These are phyloP conservation scores for Ypsolopha sequella DNA, from an alignment of 2,888 invertebrate genomes.

Conservation along the genomic window DNA sequence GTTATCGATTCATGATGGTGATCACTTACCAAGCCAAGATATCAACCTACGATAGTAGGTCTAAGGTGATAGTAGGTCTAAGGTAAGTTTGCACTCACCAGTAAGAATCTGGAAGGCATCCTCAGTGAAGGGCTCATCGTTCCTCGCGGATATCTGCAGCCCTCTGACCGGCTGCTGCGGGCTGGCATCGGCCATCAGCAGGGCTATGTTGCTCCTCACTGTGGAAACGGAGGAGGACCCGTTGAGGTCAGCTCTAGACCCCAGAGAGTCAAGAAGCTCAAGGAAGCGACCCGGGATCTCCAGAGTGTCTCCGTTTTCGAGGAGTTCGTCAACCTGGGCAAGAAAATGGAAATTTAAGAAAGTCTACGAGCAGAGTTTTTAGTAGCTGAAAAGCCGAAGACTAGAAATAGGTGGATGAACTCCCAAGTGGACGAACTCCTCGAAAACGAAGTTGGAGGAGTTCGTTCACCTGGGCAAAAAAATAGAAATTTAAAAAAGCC, in stretches of 20 bases:
- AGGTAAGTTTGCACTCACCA: constrained; percentile 20
- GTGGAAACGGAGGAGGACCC: constrained; percentile 24
- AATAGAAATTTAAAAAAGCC: background rate
- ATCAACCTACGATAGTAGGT: too few relatives aligned
- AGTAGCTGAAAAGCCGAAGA: too few relatives aligned
- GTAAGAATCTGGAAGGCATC: constrained; percentile 40
- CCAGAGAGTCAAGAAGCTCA: constrained; percentile 42
- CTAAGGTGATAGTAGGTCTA: too few relatives aligned
- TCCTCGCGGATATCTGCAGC: constrained; percentile 33
- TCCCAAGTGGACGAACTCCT: too few relatives aligned
- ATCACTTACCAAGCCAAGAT: too few relatives aligned
- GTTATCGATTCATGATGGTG: too few relatives aligned
- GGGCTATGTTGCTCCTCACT: constrained; percentile 40
- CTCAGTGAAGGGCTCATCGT: constrained; percentile 27
- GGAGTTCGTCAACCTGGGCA: constrained; percentile 43
- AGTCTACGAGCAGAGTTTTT: too few relatives aligned
- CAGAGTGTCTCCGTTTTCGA: constrained; percentile 26
- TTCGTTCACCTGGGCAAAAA: constrained; percentile 38
- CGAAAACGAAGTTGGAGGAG: too few relatives aligned
- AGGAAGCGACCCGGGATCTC: constrained; percentile 42
- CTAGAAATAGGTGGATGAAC: too few relatives aligned
- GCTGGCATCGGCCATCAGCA: constrained; percentile 39
- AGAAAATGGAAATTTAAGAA: constrained; percentile 1
- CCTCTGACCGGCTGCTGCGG: constrained; percentile 32
- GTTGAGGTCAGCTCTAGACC: constrained; percentile 32